phyloP scores from a whole-genome alignment of 2,113 vertebrate genomes.

The Gasterosteus aculeatus region DNA sequence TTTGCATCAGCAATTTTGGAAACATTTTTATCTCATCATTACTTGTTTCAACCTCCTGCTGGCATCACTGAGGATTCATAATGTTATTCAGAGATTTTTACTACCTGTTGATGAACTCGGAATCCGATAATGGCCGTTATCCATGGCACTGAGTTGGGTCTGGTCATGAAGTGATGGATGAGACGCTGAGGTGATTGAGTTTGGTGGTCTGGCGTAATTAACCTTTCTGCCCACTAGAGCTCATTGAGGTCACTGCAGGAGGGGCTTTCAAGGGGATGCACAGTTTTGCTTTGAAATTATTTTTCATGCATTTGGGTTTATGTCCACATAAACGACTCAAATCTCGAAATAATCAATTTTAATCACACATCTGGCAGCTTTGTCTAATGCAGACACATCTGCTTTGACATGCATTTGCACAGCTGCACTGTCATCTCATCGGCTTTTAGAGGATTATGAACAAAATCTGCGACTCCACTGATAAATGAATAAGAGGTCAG shows the following conservation, averaged over 20 bases:
- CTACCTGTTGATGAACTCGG: constrained; percentile 53
- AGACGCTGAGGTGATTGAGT: constrained; percentile 12
- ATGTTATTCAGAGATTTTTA: constrained; percentile 50
- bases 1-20: constrained; percentile 17
- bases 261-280: constrained; percentile 23
- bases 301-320: constrained; percentile 6
- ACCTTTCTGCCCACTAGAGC: constrained; percentile 2
- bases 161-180: constrained; percentile 41
- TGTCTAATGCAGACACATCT: constrained; percentile 23
- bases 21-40: constrained; percentile 22
- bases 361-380: constrained; percentile 34
- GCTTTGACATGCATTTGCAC: neutral
- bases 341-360: constrained; percentile 25
- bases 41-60: constrained; percentile 42
- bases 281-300: neutral
- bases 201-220: neutral
- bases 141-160: constrained; percentile 19
- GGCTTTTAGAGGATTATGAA: constrained; percentile 37
- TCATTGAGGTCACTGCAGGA: neutral
- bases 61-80: constrained; percentile 57
- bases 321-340: neutral
- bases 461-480: constrained; percentile 15
- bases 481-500: constrained; percentile 10
- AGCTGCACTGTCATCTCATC: constrained; percentile 32
- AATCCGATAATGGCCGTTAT: constrained; percentile 36